A percentile compares a stretch with the other conserved stretches of the same genome.
Conservation (phyloP, 2,888 invertebrate genomes). For the Drosophila pseudotakahashii region DNA sequence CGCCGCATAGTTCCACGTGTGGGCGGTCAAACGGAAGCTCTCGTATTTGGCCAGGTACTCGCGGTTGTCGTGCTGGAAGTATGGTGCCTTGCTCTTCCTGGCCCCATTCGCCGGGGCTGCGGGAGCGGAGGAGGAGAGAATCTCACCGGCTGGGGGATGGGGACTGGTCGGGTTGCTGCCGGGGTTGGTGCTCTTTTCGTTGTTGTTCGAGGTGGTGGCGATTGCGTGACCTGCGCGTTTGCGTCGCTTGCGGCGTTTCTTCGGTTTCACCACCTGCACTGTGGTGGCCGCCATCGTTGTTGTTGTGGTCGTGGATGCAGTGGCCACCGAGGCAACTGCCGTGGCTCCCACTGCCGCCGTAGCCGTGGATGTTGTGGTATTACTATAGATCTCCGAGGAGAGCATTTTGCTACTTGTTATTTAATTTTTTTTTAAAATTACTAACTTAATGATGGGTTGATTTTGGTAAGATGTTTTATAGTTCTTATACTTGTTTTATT, state of each 20-base stretch:
- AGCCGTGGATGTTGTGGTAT: conserved; percentile 48
- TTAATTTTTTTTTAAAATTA: no score
- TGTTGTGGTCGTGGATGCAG: conserved; percentile 44
- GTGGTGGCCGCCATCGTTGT: conserved; percentile 50
- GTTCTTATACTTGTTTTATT: neutral
- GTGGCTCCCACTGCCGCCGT: conserved; percentile 20
- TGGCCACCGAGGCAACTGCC: conserved; percentile 44
- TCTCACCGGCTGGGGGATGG: conserved; percentile 8
- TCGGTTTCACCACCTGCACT: conserved; percentile 65
- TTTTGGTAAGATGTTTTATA: no score
- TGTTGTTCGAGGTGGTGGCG: conserved; percentile 10
- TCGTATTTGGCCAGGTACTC: conserved; percentile 71
- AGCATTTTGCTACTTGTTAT: conserved; percentile 56
- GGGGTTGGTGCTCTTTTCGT: conserved; percentile 10
- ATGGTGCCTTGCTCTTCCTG: conserved; percentile 75
- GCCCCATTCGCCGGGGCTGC: conserved; percentile 32
- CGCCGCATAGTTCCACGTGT: conserved; percentile 74
- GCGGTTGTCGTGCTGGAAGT: conserved; percentile 83
- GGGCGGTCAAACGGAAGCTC: conserved; percentile 67
- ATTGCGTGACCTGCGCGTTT: conserved; percentile 68
- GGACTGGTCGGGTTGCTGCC: conserved; percentile 10
- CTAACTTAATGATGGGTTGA: neutral
- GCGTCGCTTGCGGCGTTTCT: conserved; percentile 67
- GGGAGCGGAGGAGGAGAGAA: neutral
- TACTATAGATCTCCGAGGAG: conserved; percentile 68